These are phyloP conservation scores for Spondyliosoma cantharus DNA, from an alignment of 2,797 vertebrate genomes.

Conservation along the genomic window DNA sequence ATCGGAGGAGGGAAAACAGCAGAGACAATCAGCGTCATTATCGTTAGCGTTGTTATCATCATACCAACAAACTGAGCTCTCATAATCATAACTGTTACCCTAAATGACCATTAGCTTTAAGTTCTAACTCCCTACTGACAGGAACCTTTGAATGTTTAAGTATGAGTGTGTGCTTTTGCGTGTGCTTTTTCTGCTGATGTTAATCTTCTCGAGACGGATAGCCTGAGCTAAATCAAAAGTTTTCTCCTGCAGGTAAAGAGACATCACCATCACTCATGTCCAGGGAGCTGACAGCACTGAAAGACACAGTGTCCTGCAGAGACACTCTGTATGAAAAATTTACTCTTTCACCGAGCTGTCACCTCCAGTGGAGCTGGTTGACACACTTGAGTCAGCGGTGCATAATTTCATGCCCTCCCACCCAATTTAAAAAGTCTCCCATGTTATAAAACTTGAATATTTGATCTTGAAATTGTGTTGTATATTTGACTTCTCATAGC, in stretches of 20 bases:
- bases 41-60: neutral
- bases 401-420: neutral
- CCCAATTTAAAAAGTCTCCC: neutral
- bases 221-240: conserved; percentile 15
- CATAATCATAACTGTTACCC: neutral
- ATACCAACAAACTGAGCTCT: neutral
- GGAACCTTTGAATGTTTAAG: neutral
- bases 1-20: conserved; percentile 29
- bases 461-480: neutral
- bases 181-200: conserved; percentile 31
- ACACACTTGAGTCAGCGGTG: neutral
- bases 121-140: conserved; percentile 21
- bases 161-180: neutral
- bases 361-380: conserved; percentile 3
- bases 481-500: neutral
- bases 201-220: conserved; percentile 31
- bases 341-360: conserved; percentile 21
- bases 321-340: conserved; percentile 27
- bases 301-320: conserved; percentile 40
- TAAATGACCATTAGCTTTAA: neutral
- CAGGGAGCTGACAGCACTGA: conserved; percentile 22
- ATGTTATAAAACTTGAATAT: neutral
- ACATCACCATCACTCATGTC: conserved; percentile 51
- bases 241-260: conserved; percentile 21
- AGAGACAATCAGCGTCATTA: conserved; percentile 5